Evolutionary conservation across 2,113 vertebrate genomes (phyloP).

Genomic region (Podarcis muralis): DNA sequence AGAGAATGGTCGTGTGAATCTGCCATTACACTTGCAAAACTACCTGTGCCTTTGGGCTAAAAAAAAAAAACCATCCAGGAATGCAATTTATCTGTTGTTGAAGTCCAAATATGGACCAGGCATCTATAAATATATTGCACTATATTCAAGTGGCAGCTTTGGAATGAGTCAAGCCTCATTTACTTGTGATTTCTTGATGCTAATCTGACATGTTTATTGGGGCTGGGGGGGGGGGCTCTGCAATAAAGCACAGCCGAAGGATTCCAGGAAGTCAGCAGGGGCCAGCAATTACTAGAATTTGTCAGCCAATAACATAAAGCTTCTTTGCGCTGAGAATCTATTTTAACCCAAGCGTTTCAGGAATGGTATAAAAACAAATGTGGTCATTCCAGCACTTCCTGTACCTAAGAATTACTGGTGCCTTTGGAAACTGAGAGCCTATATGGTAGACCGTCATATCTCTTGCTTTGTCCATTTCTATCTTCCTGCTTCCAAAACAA

Average conservation of each 20-base stretch:
- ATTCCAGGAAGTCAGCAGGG: slow-evolving; percentile 21
- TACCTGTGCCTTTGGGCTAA: not conserved
- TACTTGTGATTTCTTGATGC: slow-evolving; percentile 8
- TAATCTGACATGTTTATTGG: slow-evolving; percentile 19
- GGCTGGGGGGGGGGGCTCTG: not conserved
- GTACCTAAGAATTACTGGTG: not conserved
- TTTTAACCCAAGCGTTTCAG: slow-evolving; percentile 2
- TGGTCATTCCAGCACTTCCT: not conserved
- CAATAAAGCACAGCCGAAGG: not conserved
- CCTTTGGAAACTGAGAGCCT: not conserved
- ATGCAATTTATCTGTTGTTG: not conserved
- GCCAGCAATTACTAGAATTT: slow-evolving; percentile 12
- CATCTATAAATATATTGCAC: slow-evolving; percentile 3
- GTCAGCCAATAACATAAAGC: not conserved
- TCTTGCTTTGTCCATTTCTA: not conserved
- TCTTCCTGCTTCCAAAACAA: not conserved
- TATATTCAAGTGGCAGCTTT: not conserved
- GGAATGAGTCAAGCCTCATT: slow-evolving; percentile 11
- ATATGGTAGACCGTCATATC: not conserved
- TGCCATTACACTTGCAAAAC: not conserved
- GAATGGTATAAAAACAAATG: slow-evolving; percentile 20
- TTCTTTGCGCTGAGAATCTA: slow-evolving; percentile 17
- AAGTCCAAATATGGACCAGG: not conserved
- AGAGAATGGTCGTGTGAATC: not conserved
- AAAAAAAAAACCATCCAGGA: not conserved